A percentile compares a stretch with the other conserved stretches of the same genome.
phyloP scores from a whole-genome alignment of 2,797 vertebrate species.

The Epinephelus malabaricus region DNA sequence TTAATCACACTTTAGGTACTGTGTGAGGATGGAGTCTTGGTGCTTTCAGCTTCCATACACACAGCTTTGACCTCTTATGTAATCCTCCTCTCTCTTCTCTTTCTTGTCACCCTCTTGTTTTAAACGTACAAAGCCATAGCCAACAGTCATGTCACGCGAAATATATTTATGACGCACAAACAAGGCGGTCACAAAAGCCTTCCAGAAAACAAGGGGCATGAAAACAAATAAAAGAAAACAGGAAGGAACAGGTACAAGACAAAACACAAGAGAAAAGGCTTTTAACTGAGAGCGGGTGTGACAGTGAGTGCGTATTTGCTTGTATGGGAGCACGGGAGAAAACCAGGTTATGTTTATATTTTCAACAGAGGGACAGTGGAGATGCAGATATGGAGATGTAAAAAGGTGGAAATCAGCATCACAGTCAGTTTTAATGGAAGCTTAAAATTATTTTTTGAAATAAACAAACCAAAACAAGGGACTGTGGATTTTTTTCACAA shows the following conservation, averaged over 20 bases:
- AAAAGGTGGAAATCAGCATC: not conserved
- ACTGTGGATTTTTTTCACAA: not conserved
- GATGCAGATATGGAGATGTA: not conserved
- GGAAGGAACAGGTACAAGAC: conserved; percentile 8
- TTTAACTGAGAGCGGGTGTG: not conserved
- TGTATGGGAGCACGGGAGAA: not conserved
- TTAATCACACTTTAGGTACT: conserved; percentile 1
- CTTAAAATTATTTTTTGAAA: not conserved
- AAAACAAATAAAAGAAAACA: conserved; percentile 23
- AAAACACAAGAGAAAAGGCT: conserved; percentile 8
- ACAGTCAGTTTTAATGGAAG: not conserved
- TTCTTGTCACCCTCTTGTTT: conserved; percentile 16
- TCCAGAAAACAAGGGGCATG: conserved; percentile 9
- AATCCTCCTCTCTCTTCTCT: conserved; percentile 6
- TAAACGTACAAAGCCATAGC: conserved; percentile 13
- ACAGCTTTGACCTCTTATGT: conserved; percentile 8
- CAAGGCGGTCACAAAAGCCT: conserved; percentile 26
- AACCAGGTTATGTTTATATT: not conserved
- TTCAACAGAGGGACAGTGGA: conserved; percentile 1
- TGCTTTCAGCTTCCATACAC: conserved; percentile 12
- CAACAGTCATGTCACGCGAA: conserved; percentile 30
- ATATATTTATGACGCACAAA: conserved; percentile 34
- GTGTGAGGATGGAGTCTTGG: not conserved
- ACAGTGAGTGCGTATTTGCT: conserved; percentile 2
- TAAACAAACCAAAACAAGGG: not conserved